Base-by-base conservation (phyloP, 2,888 invertebrate genomes). In the Athalia circularis region DNA sequence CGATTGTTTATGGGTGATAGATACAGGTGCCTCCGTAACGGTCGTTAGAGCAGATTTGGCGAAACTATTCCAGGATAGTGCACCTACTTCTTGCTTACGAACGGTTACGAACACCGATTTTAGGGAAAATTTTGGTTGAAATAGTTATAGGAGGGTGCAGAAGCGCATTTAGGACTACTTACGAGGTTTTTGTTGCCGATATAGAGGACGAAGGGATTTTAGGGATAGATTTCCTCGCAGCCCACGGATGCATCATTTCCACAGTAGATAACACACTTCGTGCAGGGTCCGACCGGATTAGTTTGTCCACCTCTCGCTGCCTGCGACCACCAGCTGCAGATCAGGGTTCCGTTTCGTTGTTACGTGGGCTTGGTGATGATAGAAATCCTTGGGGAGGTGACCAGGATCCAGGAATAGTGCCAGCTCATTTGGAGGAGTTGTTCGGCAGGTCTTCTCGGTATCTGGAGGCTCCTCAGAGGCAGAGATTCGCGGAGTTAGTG, bases 171-270 rank as follows among this genome's bases (percentile, higher is more conserved):
- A 4, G 8, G 3, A 4, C 61, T 62, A 8, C 61, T 6, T 15
- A 62, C 29, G 3, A 62, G 3, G 61, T 62, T 15, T 62, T 13
- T 15, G 6, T 15, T 15, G 65, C 65, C 5, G 65, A 65, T 45
- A 65, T 65, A 3, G 65, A 11, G 5, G 65, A 65, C 9, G 65
- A 65, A 43, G 65, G 47, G 9, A 65, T 65, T 47, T 65, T 65
- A 5, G 65, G 65, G n/a, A 9, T 65, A 65, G 45, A 65, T 65
- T 65, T 65, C 11, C 65, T 65, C n/a, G n/a, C 65, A 9, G 43
- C 65, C n/a, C 65, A 65, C 11, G 7, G 47, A 43, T 65, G 65
- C 0, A 5, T 45, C 0, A 47, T 65, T 65, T 65, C 65, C 11
- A 29, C 65, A 3, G 45, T 8, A 8, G 43, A 29, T 5, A 29